A percentile compares a stretch with the other conserved stretches of the same genome.
Conservation (phyloP, 2,113 vertebrate genomes). For the Oncorhynchus masou region DNA sequence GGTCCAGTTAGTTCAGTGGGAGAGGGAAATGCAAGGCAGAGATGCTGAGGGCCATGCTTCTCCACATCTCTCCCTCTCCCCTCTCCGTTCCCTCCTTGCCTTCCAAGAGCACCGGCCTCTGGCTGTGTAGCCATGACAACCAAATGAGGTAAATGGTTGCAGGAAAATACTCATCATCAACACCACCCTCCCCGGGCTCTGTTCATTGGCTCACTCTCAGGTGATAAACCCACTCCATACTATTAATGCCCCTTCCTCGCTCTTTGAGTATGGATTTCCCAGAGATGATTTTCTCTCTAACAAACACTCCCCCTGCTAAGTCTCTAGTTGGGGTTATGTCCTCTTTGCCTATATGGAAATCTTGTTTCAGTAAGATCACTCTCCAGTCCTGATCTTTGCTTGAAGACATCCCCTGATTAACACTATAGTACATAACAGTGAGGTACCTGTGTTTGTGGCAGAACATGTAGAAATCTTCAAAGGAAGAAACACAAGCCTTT, state of each 20-base stretch:
- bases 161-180: conserved; percentile 70
- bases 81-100: conserved; percentile 54
- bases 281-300: conserved; percentile 5
- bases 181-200: conserved; percentile 45
- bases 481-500: not conserved
- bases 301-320: not conserved
- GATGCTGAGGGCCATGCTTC: conserved; percentile 41
- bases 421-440: not conserved
- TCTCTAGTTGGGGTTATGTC: not conserved
- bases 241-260: not conserved
- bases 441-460: not conserved
- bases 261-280: not conserved
- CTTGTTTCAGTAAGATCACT: not conserved
- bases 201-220: conserved; percentile 27
- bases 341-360: not conserved
- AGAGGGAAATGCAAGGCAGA: conserved; percentile 30
- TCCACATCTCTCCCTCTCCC: conserved; percentile 26
- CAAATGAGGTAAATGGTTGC: conserved; percentile 74
- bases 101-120: conserved; percentile 68
- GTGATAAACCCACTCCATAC: conserved; percentile 4
- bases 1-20: conserved; percentile 49
- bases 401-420: not conserved
- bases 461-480: not conserved
- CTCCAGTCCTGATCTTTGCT: not conserved
- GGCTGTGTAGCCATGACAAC: conserved; percentile 78